These are phyloP conservation scores for Lathronympha strigana DNA, from an alignment of 2,888 invertebrate genomes.

Conservation along the genomic window DNA sequence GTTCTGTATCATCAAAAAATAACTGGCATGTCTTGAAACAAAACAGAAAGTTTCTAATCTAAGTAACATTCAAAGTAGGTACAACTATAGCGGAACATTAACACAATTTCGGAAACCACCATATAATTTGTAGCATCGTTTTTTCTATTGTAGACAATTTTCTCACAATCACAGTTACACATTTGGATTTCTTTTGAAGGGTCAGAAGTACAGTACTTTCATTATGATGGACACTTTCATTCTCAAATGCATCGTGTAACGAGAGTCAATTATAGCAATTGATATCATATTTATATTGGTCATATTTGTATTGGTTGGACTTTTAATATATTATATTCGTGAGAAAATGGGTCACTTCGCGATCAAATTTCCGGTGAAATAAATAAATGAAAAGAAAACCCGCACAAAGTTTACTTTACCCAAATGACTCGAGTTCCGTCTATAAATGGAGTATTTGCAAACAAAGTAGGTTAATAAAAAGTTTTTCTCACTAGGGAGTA, in stretches of 20 bases:
- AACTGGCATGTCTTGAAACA: not conserved
- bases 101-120: conserved; percentile 6
- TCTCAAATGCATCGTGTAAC: conserved; percentile 25
- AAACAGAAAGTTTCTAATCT: not conserved
- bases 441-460: conserved; percentile 15
- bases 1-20: not conserved
- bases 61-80: not conserved
- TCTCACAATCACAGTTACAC: conserved; percentile 27
- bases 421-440: conserved; percentile 6
- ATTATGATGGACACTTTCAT: conserved; percentile 23
- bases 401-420: not conserved
- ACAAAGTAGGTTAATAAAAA: conserved; percentile 2
- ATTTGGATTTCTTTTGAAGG: conserved; percentile 24
- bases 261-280: conserved; percentile 17
- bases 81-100: conserved; percentile 4
- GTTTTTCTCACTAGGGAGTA: conserved; percentile 5
- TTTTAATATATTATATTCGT: no score
- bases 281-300: conserved; percentile 14
- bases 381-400: not conserved
- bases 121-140: conserved; percentile 21
- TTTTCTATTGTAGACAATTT: conserved; percentile 16
- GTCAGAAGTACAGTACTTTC: conserved; percentile 6
- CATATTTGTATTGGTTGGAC: no score
- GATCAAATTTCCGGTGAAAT: no score
- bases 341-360: no score